A percentile compares a stretch with the other conserved stretches of the same genome.
These are phyloP conservation scores for Heteromyza rotundicornis DNA, from an alignment of 2,888 invertebrate genomes.

Conservation along the genomic window DNA sequence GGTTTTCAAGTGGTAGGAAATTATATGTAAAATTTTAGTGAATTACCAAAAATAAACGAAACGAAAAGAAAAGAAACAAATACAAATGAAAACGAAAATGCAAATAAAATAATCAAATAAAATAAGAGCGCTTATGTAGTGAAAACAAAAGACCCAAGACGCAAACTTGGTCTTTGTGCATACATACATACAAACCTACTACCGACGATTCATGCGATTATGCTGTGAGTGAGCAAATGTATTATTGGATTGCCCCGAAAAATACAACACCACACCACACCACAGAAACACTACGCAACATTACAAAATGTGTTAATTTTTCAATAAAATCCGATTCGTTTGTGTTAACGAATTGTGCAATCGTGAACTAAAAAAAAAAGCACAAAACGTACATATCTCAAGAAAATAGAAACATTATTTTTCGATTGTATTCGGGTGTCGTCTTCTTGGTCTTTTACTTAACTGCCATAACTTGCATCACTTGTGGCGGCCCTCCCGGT, in stretches of 20 bases:
- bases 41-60: conserved; percentile 20
- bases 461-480: no score
- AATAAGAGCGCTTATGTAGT: no score
- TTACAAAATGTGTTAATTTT: conserved; percentile 7
- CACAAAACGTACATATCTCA: no score
- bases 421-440: no score
- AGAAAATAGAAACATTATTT: no score
- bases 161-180: conserved; percentile 45
- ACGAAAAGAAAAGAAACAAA: conserved; percentile 13
- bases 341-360: conserved; percentile 2
- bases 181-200: conserved; percentile 34
- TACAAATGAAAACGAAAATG: conserved; percentile 15
- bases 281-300: neutral
- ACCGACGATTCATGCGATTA: neutral
- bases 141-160: conserved; percentile 48
- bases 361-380: neutral
- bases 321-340: neutral
- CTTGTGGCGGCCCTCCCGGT: no score
- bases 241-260: neutral
- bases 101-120: conserved; percentile 12
- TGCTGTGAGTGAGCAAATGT: neutral
- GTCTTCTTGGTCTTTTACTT: no score
- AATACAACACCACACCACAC: no score
- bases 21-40: conserved; percentile 12
- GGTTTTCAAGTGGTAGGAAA: conserved; percentile 14